Conservation (phyloP, 2,888 invertebrate species). For the Hydraecia micacea region DNA sequence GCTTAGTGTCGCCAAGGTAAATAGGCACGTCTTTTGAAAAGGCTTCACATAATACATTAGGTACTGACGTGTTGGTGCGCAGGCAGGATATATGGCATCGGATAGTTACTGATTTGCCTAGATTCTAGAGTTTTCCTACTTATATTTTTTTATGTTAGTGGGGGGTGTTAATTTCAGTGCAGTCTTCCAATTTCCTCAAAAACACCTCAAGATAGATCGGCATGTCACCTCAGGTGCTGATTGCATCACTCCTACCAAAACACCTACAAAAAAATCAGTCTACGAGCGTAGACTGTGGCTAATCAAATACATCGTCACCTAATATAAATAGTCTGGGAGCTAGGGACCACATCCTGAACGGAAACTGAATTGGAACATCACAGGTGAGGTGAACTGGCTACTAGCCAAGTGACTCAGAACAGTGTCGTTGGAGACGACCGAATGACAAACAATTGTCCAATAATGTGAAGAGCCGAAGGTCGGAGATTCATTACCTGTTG, state of each 20-base stretch:
- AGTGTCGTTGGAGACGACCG: conserved; percentile 64
- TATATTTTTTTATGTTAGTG: not conserved
- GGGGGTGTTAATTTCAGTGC: not conserved
- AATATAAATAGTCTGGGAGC: conserved; percentile 81
- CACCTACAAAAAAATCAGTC: conserved; percentile 60
- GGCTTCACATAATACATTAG: conserved; percentile 19
- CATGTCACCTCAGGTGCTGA: conserved; percentile 20
- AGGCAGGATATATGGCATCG: conserved; percentile 1
- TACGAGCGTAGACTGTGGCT: conserved; percentile 71
- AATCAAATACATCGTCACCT: conserved; percentile 74
- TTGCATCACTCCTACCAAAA: conserved; percentile 51
- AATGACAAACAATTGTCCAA: conserved; percentile 69
- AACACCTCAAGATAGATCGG: conserved; percentile 14
- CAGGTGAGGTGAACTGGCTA: conserved; percentile 85
- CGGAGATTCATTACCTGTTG: conserved; percentile 65
- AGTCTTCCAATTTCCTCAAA: conserved; percentile 3
- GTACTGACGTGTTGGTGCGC: conserved; percentile 2
- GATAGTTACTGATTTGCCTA: not conserved
- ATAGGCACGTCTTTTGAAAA: conserved; percentile 32
- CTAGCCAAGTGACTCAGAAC: conserved; percentile 79
- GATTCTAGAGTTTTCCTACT: not conserved
- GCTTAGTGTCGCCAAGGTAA: conserved; percentile 38
- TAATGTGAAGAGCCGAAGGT: conserved; percentile 67
- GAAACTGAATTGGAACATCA: conserved; percentile 79
- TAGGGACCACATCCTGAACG: conserved; percentile 82